Evolutionary conservation across 2,888 invertebrate genomes (phyloP).

Genomic region (Harpalus rufipes): DNA sequence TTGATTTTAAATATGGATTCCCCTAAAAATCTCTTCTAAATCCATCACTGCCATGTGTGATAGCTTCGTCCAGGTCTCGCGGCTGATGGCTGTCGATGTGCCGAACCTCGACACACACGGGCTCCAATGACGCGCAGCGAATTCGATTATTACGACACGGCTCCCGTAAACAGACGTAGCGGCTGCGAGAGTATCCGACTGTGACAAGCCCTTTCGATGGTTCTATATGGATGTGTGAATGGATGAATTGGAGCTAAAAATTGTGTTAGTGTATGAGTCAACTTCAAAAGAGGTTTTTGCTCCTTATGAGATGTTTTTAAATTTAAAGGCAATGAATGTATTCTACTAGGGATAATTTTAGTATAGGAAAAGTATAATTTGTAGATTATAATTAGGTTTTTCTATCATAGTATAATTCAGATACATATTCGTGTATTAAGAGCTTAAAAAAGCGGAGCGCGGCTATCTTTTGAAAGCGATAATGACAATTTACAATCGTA

Average conservation of each 20-base stretch:
- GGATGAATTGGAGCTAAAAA: constrained; percentile 7
- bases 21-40: constrained; percentile 34
- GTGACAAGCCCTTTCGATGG: constrained; percentile 14
- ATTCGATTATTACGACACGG: constrained; percentile 48
- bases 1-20: not conserved
- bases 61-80: no score
- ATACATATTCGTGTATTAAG: no score
- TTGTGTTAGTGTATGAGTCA: not conserved
- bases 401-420: no score
- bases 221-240: constrained; percentile 6
- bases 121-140: constrained; percentile 50
- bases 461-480: no score
- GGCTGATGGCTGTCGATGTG: not conserved
- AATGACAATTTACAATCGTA: no score
- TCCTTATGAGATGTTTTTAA: not conserved
- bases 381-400: no score
- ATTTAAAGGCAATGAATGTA: no score
- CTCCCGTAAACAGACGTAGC: constrained; percentile 37
- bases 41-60: constrained; percentile 26
- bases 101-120: constrained; percentile 3
- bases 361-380: no score
- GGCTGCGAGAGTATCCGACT: not conserved
- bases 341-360: no score
- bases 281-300: not conserved
- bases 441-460: no score